These are phyloP conservation scores for Hylia prasina DNA, from an alignment of 2,113 vertebrate genomes.

Conservation along the genomic window DNA sequence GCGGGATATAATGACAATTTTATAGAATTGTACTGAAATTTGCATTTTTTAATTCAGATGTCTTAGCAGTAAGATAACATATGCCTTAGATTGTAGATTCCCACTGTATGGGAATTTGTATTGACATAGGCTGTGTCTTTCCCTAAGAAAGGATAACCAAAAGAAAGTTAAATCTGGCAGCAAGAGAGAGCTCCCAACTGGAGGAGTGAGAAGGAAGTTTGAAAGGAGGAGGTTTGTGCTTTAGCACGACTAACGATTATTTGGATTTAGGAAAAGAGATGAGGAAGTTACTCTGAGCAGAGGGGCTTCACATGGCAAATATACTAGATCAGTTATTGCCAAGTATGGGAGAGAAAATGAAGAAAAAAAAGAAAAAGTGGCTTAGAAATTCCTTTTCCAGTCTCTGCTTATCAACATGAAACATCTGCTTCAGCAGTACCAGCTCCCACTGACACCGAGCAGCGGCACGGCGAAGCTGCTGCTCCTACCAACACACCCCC, in stretches of 20 bases:
- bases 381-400: slow-evolving; percentile 57
- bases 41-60: not conserved
- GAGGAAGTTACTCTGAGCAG: slow-evolving; percentile 40
- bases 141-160: not conserved
- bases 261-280: slow-evolving; percentile 56
- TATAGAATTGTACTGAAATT: not conserved
- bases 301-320: slow-evolving; percentile 57
- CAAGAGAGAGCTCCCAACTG: not conserved
- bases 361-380: slow-evolving; percentile 48
- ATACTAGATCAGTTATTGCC: slow-evolving; percentile 38
- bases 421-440: slow-evolving; percentile 71
- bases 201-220: slow-evolving; percentile 14
- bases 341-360: slow-evolving; percentile 45
- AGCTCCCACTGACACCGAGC: slow-evolving; percentile 54
- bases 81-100: not conserved
- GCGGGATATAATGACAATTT: not conserved
- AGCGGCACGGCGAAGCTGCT: not conserved
- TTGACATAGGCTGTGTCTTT: not conserved
- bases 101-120: not conserved
- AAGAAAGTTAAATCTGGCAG: slow-evolving; percentile 13
- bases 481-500: not conserved
- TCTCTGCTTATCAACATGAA: slow-evolving; percentile 69
- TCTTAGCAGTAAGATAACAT: slow-evolving; percentile 9
- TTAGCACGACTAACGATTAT: slow-evolving; percentile 14
- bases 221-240: slow-evolving; percentile 28